A percentile compares a stretch with the other conserved stretches of the same genome.
phyloP scores from a whole-genome alignment of 2,888 invertebrate species.

The Thumatha senex region DNA sequence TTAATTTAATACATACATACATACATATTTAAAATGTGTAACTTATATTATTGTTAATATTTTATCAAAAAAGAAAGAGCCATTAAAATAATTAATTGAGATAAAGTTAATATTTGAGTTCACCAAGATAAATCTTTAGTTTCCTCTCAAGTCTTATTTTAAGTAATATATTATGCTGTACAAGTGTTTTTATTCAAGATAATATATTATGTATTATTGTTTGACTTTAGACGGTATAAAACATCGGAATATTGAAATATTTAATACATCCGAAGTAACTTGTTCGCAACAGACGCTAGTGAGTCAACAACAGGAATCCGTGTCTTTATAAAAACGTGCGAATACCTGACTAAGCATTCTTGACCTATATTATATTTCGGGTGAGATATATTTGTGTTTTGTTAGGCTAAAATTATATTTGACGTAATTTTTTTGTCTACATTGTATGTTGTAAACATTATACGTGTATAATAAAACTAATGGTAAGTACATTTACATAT shows the following conservation, averaged over 20 bases:
- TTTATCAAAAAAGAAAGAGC: no score
- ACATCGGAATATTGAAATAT: background rate
- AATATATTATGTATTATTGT: no score
- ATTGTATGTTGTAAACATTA: background rate
- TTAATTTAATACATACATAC: no score
- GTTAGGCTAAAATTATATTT: background rate
- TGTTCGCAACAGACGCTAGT: constrained; percentile 30
- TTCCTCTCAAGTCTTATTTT: no score
- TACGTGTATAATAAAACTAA: background rate
- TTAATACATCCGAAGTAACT: constrained; percentile 19
- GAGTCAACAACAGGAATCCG: constrained; percentile 49
- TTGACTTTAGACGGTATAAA: background rate
- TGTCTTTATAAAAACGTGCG: constrained; percentile 55
- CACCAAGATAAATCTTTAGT: no score
- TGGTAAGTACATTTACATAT: no score
- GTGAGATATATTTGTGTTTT: constrained; percentile 29
- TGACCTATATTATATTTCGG: constrained; percentile 46
- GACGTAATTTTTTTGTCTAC: background rate
- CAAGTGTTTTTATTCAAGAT: no score
- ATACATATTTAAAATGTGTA: no score
- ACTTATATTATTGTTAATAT: no score
- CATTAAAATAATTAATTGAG: no score
- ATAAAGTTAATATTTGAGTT: no score
- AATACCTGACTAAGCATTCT: constrained; percentile 48
- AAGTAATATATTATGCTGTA: no score